phyloP scores from a whole-genome alignment of 2,113 vertebrate species.

The Morone saxatilis region DNA sequence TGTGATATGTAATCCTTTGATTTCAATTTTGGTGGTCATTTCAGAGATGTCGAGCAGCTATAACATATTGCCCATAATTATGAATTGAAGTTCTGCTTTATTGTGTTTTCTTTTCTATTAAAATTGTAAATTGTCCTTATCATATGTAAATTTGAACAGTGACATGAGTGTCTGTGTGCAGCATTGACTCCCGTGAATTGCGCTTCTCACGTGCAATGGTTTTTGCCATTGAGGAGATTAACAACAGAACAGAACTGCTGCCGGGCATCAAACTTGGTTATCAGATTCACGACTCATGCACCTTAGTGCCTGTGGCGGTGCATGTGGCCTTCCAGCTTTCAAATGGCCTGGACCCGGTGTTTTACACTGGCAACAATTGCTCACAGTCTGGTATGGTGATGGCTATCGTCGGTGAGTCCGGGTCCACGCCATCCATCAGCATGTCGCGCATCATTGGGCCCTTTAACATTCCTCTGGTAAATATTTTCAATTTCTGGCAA shows the following conservation, averaged over 20 bases:
- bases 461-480: conserved; percentile 68
- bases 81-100: background rate
- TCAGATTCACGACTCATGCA: conserved; percentile 79
- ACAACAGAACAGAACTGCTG: conserved; percentile 77
- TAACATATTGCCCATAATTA: background rate
- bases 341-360: conserved; percentile 54
- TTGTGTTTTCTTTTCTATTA: background rate
- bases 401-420: conserved; percentile 76
- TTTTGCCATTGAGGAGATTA: conserved; percentile 83
- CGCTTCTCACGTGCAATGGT: conserved; percentile 75
- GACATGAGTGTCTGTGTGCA: conserved; percentile 21
- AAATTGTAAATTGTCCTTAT: background rate
- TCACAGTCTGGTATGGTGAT: conserved; percentile 26
- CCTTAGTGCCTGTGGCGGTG: conserved; percentile 59
- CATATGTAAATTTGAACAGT: background rate
- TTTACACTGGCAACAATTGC: conserved; percentile 2
- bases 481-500: background rate
- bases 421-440: conserved; percentile 78
- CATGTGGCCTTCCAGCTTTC: conserved; percentile 75
- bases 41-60: background rate
- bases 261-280: conserved; percentile 78
- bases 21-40: too few species aligned
- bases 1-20: too few species aligned
- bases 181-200: conserved; percentile 73
- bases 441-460: conserved; percentile 63